phyloP scores from a whole-genome alignment of 1,140 invertebrate genomes.

The Drosophila guanche region DNA sequence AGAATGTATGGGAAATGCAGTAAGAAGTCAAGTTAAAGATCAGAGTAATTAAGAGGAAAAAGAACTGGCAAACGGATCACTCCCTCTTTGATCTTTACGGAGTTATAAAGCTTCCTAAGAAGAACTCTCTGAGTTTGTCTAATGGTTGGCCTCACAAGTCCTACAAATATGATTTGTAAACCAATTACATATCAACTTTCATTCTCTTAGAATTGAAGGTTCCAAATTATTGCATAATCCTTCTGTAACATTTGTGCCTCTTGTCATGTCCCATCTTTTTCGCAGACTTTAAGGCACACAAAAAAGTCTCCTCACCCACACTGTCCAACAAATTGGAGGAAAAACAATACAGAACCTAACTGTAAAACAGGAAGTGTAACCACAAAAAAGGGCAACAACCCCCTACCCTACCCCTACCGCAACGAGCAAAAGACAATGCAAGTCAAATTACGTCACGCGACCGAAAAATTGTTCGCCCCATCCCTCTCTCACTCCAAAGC shows the following conservation, averaged over 20 bases:
- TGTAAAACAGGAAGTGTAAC: conserved; percentile 19
- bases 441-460: conserved; percentile 67
- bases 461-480: conserved; percentile 8
- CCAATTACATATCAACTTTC: conserved; percentile 4
- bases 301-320: not conserved
- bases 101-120: too few species aligned
- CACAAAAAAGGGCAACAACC: conserved; percentile 12
- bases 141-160: not conserved
- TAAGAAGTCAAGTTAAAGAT: too few species aligned
- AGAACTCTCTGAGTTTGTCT: too few species aligned
- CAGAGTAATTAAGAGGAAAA: too few species aligned
- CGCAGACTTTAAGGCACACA: not conserved
- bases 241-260: conserved; percentile 8
- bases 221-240: conserved; percentile 28
- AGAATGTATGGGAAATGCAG: too few species aligned
- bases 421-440: conserved; percentile 59
- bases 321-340: conserved; percentile 4
- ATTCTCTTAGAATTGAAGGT: not conserved
- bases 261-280: conserved; percentile 12
- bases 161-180: not conserved
- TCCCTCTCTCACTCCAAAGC: too few species aligned
- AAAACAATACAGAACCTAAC: conserved; percentile 27
- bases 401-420: conserved; percentile 1
- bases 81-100: too few species aligned
- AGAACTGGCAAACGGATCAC: too few species aligned